Base-by-base conservation (phyloP, 2,797 vertebrate genomes). In the Notolabrus celidotus region DNA sequence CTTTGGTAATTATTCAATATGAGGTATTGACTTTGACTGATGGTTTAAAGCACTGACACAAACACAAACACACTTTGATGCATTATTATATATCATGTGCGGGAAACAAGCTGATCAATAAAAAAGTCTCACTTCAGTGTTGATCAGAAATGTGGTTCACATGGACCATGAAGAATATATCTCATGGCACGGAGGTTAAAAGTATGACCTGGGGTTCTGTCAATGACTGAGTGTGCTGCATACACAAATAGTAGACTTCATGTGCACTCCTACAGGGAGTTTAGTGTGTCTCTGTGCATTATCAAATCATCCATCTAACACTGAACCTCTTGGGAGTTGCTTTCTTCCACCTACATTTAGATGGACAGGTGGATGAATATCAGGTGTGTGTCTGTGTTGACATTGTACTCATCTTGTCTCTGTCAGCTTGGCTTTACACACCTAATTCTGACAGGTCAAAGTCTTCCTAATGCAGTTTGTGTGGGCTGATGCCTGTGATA, bases 31-130 rank as follows among this genome's bases (percentile, higher is more conserved):
- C 77, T 83, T 71, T 90, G 88, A 89, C 59, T 73, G 81, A 89
- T 68, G 67, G 1, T 47, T 75, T 65, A 65, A 17, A 8, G 29
- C 29, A 6, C 64, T 55, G 58, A 60, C 22, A 41, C 1, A 45
- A 29, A 38, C 15, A 29, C 12, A 22, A 29, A 62, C 17, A n/a
- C n/a, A n/a, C n/a, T n/a, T 51, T 60, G 49, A 70, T 67, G 73
- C 80, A 58, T 89, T 84, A 86, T 89, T 84, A 86, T 85, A 79
- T 71, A 88, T 84, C 3, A 6, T 55, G 66, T 41, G 38, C 46
- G 70, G 73, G 76, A 88, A 89, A n/a, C n/a, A n/a, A n/a, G n/a
- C 45, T 38, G 76, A 90, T 89, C 88, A 61, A 88, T 91, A 85
- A 80, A 74, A n/a, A 88, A 49, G 74, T 78, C 67, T 47, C 19